Evolutionary conservation across 2,113 vertebrate species (phyloP), one percentile per base, ranked within the genome.

Genomic region (Perca schrenkii): DNA sequence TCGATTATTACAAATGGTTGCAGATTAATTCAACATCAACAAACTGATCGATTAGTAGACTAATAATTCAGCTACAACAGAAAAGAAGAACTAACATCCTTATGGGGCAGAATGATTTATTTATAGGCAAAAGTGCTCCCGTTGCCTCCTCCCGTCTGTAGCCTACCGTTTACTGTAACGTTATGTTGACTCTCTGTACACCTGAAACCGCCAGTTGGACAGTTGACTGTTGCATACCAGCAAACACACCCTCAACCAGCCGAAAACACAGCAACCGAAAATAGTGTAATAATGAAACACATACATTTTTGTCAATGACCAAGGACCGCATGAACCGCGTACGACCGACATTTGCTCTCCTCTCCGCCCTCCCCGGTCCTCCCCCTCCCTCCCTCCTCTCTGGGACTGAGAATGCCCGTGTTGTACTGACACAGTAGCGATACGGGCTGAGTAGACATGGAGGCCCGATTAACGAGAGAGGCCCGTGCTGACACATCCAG

Each of bases 371-470:
- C 61, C 61, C 4, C 34, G 28, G 28, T 40, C 68, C 62, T 61
- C 79, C 90, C 87, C 40, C 46, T 57, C 76, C 83, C 84, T 69
- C 49, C 78, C 75, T 75, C 79, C 92, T 90, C 89, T 36, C 80
- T 47, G 89, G 82, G 89, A 90, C 88, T 78, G 90, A 92, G 94
- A 94, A 95, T 95, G 94, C 95, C 95, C 93, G 94, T 95, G 95
- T 88, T 95, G 92, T 92, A 95, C 94, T 95, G 95, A 95, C 95
- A 95, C 95, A 94, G 95, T 92, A 95, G 92, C 91, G 93, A 93
- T 94, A 94, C 95, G 95, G 94, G 95, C 95, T 94, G 90, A 94
- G 93, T 92, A 95, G 95, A 95, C 95, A 96, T 96, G 95, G 95
- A 96, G 95, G 95, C 95, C 95, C 95, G 91, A 92, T 87, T 90